These are phyloP conservation scores for Nomada ruficornis DNA, from an alignment of 2,888 invertebrate species.

Conservation along the genomic window DNA sequence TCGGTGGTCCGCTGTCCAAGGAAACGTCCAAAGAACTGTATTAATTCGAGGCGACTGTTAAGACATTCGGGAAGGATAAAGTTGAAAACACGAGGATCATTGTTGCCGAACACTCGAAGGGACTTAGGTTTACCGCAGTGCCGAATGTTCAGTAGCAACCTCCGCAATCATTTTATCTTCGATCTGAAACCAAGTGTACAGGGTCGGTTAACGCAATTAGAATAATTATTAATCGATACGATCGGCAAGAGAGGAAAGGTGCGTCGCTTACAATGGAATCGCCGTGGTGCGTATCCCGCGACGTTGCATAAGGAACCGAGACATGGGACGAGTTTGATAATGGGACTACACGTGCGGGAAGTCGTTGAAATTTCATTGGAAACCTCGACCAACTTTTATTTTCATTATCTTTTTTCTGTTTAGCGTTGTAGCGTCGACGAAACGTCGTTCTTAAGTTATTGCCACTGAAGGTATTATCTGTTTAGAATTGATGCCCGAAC, in stretches of 20 bases:
- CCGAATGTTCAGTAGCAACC: not conserved
- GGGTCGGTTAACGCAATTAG: conserved; percentile 29
- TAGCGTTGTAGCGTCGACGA: no score
- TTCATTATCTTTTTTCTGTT: not conserved
- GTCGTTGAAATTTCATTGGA: not conserved
- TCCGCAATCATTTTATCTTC: not conserved
- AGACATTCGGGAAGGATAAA: no score
- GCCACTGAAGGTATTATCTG: no score
- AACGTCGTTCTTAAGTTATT: no score
- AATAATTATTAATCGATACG: conserved; percentile 43
- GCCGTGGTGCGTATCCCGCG: conserved; percentile 13
- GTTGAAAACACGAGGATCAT: no score
- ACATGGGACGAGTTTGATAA: not conserved
- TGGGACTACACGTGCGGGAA: not conserved
- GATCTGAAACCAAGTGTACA: conserved; percentile 17
- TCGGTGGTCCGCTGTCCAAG: no score
- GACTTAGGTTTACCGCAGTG: not conserved
- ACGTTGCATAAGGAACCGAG: conserved; percentile 30
- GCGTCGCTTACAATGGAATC: conserved; percentile 13
- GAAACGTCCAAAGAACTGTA: no score
- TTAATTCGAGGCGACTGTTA: no score
- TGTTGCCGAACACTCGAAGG: no score
- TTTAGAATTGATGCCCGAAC: no score
- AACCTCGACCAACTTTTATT: not conserved
- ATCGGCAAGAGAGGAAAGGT: conserved; percentile 23